Base-by-base conservation (phyloP, 2,888 invertebrate genomes). In the Patella depressa region DNA sequence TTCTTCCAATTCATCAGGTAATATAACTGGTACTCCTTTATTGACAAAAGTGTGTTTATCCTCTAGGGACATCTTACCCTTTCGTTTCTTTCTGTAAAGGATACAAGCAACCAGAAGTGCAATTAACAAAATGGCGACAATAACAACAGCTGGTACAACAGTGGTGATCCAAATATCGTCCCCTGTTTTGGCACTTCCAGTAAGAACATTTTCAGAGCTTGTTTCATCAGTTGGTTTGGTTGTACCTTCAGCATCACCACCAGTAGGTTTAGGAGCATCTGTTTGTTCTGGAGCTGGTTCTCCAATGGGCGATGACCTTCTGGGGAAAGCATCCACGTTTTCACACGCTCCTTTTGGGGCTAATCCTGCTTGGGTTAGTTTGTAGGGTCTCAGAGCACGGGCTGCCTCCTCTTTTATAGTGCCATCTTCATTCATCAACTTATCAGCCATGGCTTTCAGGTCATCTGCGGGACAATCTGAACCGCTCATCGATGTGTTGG, bases 1-100 rank as follows among this genome's bases (percentile, higher is more conserved):
- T 88, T 98, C 98, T 86, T 98, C 98, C 71, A 98, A 93, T 91
- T 99, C 99, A 91, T 99, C 98, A 15, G 93, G 93, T 86, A 98
- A 98, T 89, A 99, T 98, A 65, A 98, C 97, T 0, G 99, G 98
- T 87, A 98, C 97, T 74, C 94, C 94, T 86, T 93, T 93, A 81
- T 91, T 92, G 77, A 93, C 90, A 77, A 89, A 90, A 4, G 89
- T 87, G 80, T 89, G 86, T 95, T 95, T 94, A 92, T 95, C 94
- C 88, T 95, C 95, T 80, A 95, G 93, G 87, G 95, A 95, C 95
- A 96, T 95, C 93, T 96, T 95, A 82, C 97, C 97, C 84, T 96
- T 94, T 74, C 92, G 88, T 83, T 96, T 94, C 86, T 96, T 93
- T 85, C 96, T 94, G 90, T 98, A 97, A 74, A 98, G 93, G 76